Percentiles rank a stretch among this genome's conserved stretches.
phyloP scores from a whole-genome alignment of 2,888 invertebrate genomes.

The Brassicogethes aeneus region DNA sequence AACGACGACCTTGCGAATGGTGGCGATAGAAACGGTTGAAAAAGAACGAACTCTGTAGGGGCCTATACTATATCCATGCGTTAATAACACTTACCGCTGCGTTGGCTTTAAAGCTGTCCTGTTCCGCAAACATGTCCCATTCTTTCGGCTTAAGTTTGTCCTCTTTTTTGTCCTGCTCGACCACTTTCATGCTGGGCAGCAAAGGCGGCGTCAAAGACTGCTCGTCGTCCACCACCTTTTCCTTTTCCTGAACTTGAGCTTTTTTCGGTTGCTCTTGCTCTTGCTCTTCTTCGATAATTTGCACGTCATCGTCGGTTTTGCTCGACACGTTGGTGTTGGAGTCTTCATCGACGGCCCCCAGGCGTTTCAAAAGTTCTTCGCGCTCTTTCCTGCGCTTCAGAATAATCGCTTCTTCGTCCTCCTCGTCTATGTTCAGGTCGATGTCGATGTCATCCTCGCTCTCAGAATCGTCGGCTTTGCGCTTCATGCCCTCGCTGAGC shows the following conservation, averaged over 20 bases:
- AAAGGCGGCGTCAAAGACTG: conserved; percentile 37
- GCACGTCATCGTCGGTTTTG: conserved; percentile 1
- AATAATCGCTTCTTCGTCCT: conserved; percentile 90
- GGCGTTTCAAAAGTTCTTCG: conserved; percentile 73
- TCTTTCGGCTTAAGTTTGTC: conserved; percentile 48
- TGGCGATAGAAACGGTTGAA: too few species aligned
- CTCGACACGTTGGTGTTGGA: conserved; percentile 39
- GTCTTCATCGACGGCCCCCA: conserved; percentile 51
- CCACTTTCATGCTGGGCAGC: conserved; percentile 36
- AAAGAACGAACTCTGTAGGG: too few species aligned
- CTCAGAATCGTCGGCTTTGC: conserved; percentile 60
- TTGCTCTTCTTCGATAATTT: conserved; percentile 4
- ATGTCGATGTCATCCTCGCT: conserved; percentile 67
- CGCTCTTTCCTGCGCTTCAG: conserved; percentile 78
- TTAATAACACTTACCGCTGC: conserved; percentile 35
- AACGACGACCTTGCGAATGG: too few species aligned
- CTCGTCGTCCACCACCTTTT: conserved; percentile 7
- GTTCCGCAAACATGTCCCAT: conserved; percentile 92
- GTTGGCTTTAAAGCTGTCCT: conserved; percentile 60
- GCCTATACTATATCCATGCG: too few species aligned
- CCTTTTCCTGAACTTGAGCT: conserved; percentile 6
- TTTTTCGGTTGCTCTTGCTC: conserved; percentile 4
- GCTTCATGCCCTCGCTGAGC: conserved; percentile 69
- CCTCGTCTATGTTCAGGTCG: conserved; percentile 73
- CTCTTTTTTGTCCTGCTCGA: conserved; percentile 29